Percentiles rank a stretch among this genome's conserved stretches.
Evolutionary conservation across 2,113 vertebrate species (phyloP).

Genomic region (Rhynchomys soricoides): DNA sequence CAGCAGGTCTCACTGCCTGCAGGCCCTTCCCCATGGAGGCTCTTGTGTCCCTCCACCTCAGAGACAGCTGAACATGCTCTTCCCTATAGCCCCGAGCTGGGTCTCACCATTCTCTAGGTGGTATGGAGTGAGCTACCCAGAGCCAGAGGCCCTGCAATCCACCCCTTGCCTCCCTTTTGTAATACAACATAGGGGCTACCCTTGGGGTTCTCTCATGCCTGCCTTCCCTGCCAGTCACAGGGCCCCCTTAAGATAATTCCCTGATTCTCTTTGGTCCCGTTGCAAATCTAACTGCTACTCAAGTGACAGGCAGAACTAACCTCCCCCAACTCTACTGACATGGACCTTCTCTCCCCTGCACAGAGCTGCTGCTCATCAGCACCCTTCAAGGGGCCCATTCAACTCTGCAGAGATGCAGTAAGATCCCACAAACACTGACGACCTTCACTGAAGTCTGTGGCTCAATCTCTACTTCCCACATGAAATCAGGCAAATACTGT

Average conservation of each 20-base stretch:
- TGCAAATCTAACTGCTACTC: neutral
- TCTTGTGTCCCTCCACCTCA: neutral
- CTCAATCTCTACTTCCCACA: neutral
- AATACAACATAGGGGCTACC: neutral
- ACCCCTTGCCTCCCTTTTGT: neutral
- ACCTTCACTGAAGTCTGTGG: neutral
- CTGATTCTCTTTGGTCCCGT: neutral
- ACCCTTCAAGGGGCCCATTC: too few relatives aligned
- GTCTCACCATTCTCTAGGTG: neutral
- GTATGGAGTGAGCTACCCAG: neutral
- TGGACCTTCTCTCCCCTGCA: neutral
- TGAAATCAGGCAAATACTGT: neutral
- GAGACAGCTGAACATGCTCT: neutral
- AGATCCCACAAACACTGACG: neutral
- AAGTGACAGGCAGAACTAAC: neutral
- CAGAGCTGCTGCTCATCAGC: neutral
- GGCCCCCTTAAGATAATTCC: neutral
- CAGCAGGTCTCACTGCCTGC: neutral
- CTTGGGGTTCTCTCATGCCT: neutral
- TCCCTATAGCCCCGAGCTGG: neutral
- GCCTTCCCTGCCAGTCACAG: neutral
- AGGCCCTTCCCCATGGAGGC: neutral
- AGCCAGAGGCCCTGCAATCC: too few relatives aligned
- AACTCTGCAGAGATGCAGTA: neutral
- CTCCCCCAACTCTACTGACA: neutral